phyloP scores from a whole-genome alignment of 2,888 invertebrate species.

The Phaedon cochleariae region DNA sequence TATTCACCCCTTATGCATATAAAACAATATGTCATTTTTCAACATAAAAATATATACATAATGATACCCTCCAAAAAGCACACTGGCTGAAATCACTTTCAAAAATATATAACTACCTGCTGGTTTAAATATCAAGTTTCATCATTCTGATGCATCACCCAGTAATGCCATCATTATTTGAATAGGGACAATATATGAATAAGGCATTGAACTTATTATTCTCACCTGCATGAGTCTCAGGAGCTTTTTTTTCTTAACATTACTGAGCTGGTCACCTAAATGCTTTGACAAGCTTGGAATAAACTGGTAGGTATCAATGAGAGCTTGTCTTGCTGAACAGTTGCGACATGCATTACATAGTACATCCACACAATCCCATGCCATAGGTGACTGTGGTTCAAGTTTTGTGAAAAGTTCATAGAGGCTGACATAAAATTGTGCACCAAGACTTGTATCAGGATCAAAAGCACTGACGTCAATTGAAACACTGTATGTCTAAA shows the following conservation, averaged over 20 bases:
- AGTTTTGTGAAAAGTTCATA: slow-evolving; percentile 71
- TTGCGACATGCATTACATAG: slow-evolving; percentile 71
- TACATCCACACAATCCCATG: slow-evolving; percentile 74
- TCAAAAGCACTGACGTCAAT: slow-evolving; percentile 74
- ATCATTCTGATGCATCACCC: too few relatives aligned
- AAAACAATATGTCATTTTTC: too few relatives aligned
- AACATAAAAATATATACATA: too few relatives aligned
- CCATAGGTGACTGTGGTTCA: slow-evolving; percentile 66
- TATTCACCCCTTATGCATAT: too few relatives aligned
- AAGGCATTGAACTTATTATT: too few relatives aligned
- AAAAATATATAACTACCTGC: too few relatives aligned
- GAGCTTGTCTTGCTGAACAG: slow-evolving; percentile 68
- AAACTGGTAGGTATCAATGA: slow-evolving; percentile 77
- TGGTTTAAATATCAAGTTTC: too few relatives aligned
- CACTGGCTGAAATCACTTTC: too few relatives aligned
- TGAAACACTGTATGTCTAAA: slow-evolving; percentile 71
- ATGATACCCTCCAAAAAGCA: too few relatives aligned
- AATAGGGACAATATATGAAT: too few relatives aligned
- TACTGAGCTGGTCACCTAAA: slow-evolving; percentile 68
- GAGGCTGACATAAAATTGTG: slow-evolving; percentile 74
- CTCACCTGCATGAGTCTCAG: slow-evolving; percentile 71
- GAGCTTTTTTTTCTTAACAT: slow-evolving; percentile 71
- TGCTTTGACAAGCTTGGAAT: slow-evolving; percentile 71
- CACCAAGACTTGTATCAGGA: slow-evolving; percentile 70
- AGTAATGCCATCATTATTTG: too few relatives aligned